Evolutionary conservation across 23 tunicate species (phyloP).

Genomic region (Ascidia mentula): DNA sequence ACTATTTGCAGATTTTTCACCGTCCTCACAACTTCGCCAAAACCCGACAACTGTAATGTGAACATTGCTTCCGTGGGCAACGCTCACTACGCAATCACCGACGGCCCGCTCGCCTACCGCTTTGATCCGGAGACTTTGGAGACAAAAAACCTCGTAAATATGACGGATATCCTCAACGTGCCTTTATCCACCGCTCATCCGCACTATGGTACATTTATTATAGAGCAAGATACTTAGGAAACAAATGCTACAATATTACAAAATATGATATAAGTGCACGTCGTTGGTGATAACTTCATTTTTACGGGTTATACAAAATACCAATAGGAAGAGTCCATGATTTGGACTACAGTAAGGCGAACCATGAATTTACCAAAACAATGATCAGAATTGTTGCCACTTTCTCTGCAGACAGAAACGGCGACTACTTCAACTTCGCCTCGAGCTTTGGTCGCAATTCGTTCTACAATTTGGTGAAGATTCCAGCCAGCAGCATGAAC

Average conservation of each 20-base stretch:
- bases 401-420: slow-evolving; percentile 25
- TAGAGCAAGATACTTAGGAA: too few species aligned
- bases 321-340: too few species aligned
- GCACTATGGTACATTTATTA: slow-evolving; percentile 12
- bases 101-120: neutral
- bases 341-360: too few species aligned
- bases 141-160: neutral
- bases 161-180: neutral
- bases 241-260: too few species aligned
- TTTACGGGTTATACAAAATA: too few species aligned
- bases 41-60: neutral
- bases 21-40: neutral
- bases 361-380: too few species aligned
- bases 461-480: slow-evolving; percentile 12
- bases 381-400: too few species aligned
- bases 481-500: slow-evolving; percentile 17
- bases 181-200: slow-evolving; percentile 6
- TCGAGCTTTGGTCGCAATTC: slow-evolving; percentile 2
- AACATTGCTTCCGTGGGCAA: neutral
- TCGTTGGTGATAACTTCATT: too few species aligned
- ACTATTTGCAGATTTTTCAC: slow-evolving; percentile 1
- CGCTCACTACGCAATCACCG: neutral
- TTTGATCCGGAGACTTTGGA: slow-evolving; percentile 1
- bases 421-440: slow-evolving; percentile 42
- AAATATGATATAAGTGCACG: too few species aligned